A percentile compares a stretch with the other conserved stretches of the same genome.
phyloP scores from a whole-genome alignment of 2,888 invertebrate species.

The Frankliniella intonsa region DNA sequence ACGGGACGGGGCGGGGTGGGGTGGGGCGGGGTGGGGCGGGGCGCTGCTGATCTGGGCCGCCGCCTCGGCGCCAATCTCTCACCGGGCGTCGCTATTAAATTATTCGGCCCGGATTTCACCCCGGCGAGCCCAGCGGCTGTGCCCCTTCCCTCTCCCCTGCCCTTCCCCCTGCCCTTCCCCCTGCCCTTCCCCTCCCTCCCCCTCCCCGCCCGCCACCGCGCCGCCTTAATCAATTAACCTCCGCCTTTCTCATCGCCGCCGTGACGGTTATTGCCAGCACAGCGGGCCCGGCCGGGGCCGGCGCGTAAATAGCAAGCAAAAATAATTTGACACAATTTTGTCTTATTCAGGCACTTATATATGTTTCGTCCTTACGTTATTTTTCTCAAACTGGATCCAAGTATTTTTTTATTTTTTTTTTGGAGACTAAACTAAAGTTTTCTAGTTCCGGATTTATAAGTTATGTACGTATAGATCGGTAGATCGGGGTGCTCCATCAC shows the following conservation, averaged over 20 bases:
- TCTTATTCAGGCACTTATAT: too few species aligned
- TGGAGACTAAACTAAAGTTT: too few species aligned
- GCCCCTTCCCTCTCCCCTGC: too few species aligned
- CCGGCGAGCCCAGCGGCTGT: too few species aligned
- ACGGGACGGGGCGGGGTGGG: background rate
- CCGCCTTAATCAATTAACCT: conserved; percentile 26
- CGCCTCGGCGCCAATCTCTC: conserved; percentile 7
- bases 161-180: background rate
- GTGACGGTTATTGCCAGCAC: conserved; percentile 20
- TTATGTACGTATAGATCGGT: too few species aligned
- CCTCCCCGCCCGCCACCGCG: background rate
- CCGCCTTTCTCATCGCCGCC: conserved; percentile 14
- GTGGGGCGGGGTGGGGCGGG: background rate
- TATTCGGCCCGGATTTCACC: background rate
- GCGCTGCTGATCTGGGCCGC: background rate
- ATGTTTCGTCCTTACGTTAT: too few species aligned
- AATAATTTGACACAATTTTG: too few species aligned
- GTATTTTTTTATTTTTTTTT: too few species aligned
- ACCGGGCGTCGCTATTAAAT: conserved; percentile 21
- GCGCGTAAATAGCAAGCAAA: background rate
- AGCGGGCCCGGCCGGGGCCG: background rate
- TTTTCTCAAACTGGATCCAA: too few species aligned
- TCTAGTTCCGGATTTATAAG: too few species aligned
- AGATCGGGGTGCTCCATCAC: too few species aligned
- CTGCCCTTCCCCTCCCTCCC: background rate